Base-by-base conservation (phyloP, 2,888 invertebrate species). In the Stenurella melanura region DNA sequence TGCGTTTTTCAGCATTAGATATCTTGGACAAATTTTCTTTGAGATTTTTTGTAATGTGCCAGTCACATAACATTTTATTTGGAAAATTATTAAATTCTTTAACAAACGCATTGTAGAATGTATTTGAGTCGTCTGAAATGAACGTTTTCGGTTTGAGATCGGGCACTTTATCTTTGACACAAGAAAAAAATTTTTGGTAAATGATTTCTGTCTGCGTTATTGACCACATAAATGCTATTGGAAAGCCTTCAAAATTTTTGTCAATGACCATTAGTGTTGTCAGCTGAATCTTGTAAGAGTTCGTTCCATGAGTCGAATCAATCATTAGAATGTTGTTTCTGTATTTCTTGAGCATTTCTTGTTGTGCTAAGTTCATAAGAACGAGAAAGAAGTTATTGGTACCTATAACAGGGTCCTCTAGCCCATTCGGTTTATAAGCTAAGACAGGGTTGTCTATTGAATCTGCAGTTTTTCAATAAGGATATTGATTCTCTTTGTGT, bases 231-330 rank as follows among this genome's bases (percentile, higher is more conserved):
- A 67, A 67, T 7, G 38, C 67, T n/a, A 67, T 42, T 42, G 67
- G 67, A 42, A 67, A 42, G 6, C 67, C 67, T 17, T 67, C 67
- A 42, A 11, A 57, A n/a, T 57, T n/a, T 11, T 17, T n/a, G n/a
- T 57, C 57, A 11, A 57, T n/a, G 6, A 42, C 42, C 42, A 12
- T 42, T 42, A 42, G 7, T 7, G 38, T 50, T 17, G 50, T 34
- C 11, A 67, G 38, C 18, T 42, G 38, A 54, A 67, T 67, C 10
- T 67, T 67, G 67, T 67, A 67, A 10, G 67, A 19, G 38, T 67
- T 67, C 7, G 67, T 67, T 12, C 67, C 67, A 42, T n/a, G n/a
- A 7, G 67, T 67, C 11, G 67, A 67, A 67, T 67, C 67, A 50
- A 67, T 67, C 67, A 67, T 67, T 10, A 67, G 7, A 42, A 67